A percentile compares a stretch with the other conserved stretches of the same genome.
phyloP scores from a whole-genome alignment of 2,888 invertebrate species.

The Leucoma salicis region DNA sequence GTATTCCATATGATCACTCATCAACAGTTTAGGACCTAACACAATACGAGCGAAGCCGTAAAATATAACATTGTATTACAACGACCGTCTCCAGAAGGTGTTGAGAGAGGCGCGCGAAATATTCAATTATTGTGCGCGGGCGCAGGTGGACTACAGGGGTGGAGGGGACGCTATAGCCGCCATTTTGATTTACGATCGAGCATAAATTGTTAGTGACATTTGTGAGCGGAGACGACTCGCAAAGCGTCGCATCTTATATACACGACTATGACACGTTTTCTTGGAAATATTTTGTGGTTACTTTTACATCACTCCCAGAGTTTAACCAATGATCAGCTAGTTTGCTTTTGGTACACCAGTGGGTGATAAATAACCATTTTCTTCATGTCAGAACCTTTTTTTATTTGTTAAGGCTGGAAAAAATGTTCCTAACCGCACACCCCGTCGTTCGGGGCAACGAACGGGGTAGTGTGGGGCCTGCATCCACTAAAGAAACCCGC shows the following conservation, averaged over 20 bases:
- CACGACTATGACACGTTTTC: constrained; percentile 59
- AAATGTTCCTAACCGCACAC: too few species aligned
- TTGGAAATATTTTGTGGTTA: constrained; percentile 57
- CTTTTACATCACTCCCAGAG: constrained; percentile 39
- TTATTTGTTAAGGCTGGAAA: too few species aligned
- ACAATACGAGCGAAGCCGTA: constrained; percentile 71
- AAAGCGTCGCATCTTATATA: constrained; percentile 46
- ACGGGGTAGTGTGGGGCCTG: too few species aligned
- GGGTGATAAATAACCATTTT: constrained; percentile 30
- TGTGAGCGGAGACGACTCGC: constrained; percentile 67
- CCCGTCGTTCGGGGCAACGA: too few species aligned
- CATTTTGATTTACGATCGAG: constrained; percentile 79
- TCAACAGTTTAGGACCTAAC: constrained; percentile 79
- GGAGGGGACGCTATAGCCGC: constrained; percentile 56
- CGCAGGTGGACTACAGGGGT: constrained; percentile 62
- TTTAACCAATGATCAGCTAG: constrained; percentile 24
- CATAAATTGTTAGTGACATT: constrained; percentile 79
- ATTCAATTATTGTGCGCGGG: constrained; percentile 78
- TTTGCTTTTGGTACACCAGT: constrained; percentile 35
- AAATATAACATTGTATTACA: constrained; percentile 75
- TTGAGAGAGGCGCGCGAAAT: constrained; percentile 79
- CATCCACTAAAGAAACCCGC: too few species aligned
- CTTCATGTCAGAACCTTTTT: constrained; percentile 28
- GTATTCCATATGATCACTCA: constrained; percentile 76
- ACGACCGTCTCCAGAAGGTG: constrained; percentile 67